Evolutionary conservation across 1,140 invertebrate genomes (phyloP), one percentile per base, ranked within the genome.

Genomic region (Bradysia coprophila): DNA sequence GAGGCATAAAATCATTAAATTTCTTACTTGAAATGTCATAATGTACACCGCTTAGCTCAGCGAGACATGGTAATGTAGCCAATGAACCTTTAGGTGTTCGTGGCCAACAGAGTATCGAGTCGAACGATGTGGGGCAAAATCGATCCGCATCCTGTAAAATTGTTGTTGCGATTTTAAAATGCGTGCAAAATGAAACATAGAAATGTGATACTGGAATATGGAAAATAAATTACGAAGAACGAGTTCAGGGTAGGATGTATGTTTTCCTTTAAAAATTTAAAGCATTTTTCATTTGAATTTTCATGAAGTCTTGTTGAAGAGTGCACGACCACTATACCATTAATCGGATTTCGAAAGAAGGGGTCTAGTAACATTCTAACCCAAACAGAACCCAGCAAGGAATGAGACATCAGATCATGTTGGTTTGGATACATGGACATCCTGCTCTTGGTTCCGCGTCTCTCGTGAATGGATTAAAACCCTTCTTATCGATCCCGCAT

Each of bases 61-160:
- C 68, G 47, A 87, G 78, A 51, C 86, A 90, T 4, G 75, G 71
- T 44, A 83, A 68, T 1, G 68, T 55, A 2, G 75, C 77, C 5
- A 72, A 44, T 0, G 69, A 68, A 24, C 74, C 74, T 28, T 72
- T 68, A 1, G 64, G 62, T 0, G 83, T 82, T 2, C 71, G 64
- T 1, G 78, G 81, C 86, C 86, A 90, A 56, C 86, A 89, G 1
- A 81, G 61, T 15, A 86, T 56, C 9, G 68, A 67, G 57, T 89
- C 84, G 66, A 73, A 85, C 43, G 71, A 70, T 11, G 66, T 63
- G 13, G 67, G 65, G 51, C 76, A 78, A 48, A 55, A 65, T 42
- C 59, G 59, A 1, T 50, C 51, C 22, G 43, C 50, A 18, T 39
- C 43, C 45, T 59, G 55, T 46, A 51, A 53, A 33, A 41, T 40